Base-by-base conservation (phyloP, 2,113 vertebrate species). In the Sporophila hypoxantha region DNA sequence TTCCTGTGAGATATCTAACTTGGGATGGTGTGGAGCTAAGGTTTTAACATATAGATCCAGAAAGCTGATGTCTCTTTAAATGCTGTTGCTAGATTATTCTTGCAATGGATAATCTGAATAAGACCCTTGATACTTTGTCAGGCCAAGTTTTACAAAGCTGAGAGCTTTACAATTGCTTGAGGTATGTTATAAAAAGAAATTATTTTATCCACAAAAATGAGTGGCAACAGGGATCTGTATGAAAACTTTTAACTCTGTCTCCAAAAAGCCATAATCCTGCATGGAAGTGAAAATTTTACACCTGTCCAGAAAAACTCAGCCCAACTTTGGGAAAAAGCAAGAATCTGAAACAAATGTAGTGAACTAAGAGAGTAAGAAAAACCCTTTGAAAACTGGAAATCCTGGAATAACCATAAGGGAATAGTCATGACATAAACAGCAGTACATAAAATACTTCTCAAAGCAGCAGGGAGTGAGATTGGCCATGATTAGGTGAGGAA, bases 1-100 rank as follows among this genome's bases (percentile, higher is more conserved):
- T 68, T 21, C 19, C 36, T 52, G 8, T 41, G 37, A 78, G 37
- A 20, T 10, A 67, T 26, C 20, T 47, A 32, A 49, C 32, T 66
- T 0, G 0, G 22, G 65, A 14, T 12, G 25, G 7, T 18, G 25
- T 15, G 39, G 44, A 41, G 22, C 39, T 37, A 36, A 36, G 36
- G n/a, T 52, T 71, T 73, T 50, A 64, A 50, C 3, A 1, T 14
- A 15, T 1, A 25, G 20, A 53, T 88, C 9, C 6, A 56, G 55
- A 46, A 80, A 83, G 53, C 7, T 60, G 49, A 16, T 52, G 15
- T 47, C 44, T 85, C 3, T 57, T 66, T 70, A 62, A 78, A 71
- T 4, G 6, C 3, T 34, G 47, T n/a, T 37, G 17, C 39, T 82
- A 64, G 17, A 36, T 82, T 85, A 42, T 79, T 61, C 55, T 73